Percentiles rank a stretch among this genome's conserved stretches.
These are phyloP conservation scores for Meandrusa payeni DNA, from an alignment of 2,888 invertebrate species.

Conservation along the genomic window DNA sequence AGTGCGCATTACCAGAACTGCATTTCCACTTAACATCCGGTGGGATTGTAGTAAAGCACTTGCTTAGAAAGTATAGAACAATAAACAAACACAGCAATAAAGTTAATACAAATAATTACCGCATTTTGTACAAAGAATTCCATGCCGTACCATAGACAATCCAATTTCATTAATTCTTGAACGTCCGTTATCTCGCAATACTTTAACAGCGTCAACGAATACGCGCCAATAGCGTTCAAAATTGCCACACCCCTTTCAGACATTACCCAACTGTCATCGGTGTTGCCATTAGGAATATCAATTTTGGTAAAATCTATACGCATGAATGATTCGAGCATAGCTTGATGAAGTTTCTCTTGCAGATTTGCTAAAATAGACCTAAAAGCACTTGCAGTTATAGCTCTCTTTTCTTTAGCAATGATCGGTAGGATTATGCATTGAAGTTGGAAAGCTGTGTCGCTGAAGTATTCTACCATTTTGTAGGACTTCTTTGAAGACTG, in stretches of 20 bases:
- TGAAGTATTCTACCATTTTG: constrained; percentile 52
- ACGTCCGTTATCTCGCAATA: constrained; percentile 60
- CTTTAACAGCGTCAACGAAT: constrained; percentile 59
- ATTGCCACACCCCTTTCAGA: constrained; percentile 50
- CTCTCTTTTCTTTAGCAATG: constrained; percentile 64
- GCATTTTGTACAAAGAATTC: constrained; percentile 61
- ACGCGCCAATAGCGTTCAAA: constrained; percentile 67
- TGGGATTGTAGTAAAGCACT: too few species aligned
- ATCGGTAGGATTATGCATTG: constrained; percentile 61
- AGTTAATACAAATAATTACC: too few species aligned
- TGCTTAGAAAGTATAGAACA: too few species aligned
- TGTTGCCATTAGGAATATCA: constrained; percentile 39
- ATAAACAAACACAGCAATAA: too few species aligned
- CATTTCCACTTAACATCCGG: too few species aligned
- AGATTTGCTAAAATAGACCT: constrained; percentile 64
- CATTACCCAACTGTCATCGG: constrained; percentile 49
- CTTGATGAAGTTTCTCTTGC: constrained; percentile 63
- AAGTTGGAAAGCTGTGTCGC: constrained; percentile 62
- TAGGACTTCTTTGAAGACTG: constrained; percentile 35
- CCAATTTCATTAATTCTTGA: constrained; percentile 57
- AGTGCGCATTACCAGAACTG: too few species aligned
- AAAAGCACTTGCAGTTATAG: constrained; percentile 55
- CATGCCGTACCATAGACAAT: constrained; percentile 58
- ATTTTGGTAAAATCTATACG: constrained; percentile 52
- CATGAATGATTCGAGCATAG: constrained; percentile 58